These are phyloP conservation scores for Coreius guichenoti DNA, from an alignment of 2,797 vertebrate species.

Conservation along the genomic window DNA sequence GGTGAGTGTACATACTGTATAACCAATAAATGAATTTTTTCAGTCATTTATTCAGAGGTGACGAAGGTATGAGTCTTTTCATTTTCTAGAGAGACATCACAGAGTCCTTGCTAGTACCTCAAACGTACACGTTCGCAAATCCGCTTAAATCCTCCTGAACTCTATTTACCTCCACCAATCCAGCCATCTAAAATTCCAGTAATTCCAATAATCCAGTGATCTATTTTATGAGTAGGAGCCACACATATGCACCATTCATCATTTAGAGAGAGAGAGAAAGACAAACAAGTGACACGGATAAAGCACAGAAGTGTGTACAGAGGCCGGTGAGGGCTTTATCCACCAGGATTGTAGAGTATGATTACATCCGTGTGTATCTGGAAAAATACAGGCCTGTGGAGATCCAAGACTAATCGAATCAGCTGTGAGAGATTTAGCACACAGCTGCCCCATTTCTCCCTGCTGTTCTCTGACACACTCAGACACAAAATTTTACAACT, in stretches of 20 bases:
- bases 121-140: constrained; percentile 20
- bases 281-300: not conserved
- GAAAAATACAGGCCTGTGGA: constrained; percentile 71
- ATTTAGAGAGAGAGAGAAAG: constrained; percentile 25
- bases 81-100: constrained; percentile 27
- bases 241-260: constrained; percentile 42
- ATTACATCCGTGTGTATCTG: constrained; percentile 73
- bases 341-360: constrained; percentile 76
- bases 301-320: constrained; percentile 30
- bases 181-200: constrained; percentile 25
- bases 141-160: constrained; percentile 34
- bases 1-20: too few species aligned
- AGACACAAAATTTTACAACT: constrained; percentile 35
- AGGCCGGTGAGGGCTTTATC: constrained; percentile 64
- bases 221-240: constrained; percentile 5
- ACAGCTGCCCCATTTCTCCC: constrained; percentile 77
- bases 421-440: constrained; percentile 78
- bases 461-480: constrained; percentile 58
- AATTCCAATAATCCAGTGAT: constrained; percentile 48
- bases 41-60: not conserved
- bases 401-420: constrained; percentile 79
- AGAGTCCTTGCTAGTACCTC: constrained; percentile 28
- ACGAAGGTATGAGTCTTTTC: not conserved
- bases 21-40: not conserved
- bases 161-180: constrained; percentile 38